These are phyloP conservation scores for Hypomesus transpacificus DNA, from an alignment of 2,113 vertebrate genomes.

Conservation along the genomic window DNA sequence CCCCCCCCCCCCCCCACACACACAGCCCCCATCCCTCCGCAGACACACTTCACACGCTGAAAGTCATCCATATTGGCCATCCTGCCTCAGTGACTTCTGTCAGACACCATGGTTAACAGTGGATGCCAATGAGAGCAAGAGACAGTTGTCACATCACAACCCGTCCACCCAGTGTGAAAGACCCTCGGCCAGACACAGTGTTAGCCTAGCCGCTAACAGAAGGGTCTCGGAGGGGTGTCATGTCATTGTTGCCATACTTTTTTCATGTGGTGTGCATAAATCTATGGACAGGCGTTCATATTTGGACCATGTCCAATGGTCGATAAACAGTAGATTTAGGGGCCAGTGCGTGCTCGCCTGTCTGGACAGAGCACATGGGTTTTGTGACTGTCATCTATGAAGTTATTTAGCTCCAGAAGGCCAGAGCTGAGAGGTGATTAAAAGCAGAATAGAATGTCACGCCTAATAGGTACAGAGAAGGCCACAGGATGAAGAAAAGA, in stretches of 20 bases:
- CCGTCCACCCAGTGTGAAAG: background rate
- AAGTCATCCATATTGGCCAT: conserved; percentile 39
- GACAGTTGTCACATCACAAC: conserved; percentile 2
- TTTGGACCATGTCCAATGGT: too few species aligned
- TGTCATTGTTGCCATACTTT: too few species aligned
- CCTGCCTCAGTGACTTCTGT: conserved; percentile 31
- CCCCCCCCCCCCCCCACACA: conserved; percentile 27
- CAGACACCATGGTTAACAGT: background rate
- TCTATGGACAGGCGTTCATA: too few species aligned
- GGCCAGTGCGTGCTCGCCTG: background rate
- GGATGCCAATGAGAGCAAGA: background rate
- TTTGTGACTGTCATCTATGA: conserved; percentile 52
- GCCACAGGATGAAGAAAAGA: conserved; percentile 47
- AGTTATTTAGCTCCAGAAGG: conserved; percentile 62
- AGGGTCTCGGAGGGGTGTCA: too few species aligned
- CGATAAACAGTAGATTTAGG: too few species aligned
- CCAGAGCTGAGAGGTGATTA: conserved; percentile 65
- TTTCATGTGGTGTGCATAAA: too few species aligned
- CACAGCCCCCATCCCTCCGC: conserved; percentile 7
- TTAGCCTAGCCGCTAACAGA: background rate
- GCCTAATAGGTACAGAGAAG: conserved; percentile 68
- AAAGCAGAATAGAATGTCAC: conserved; percentile 72
- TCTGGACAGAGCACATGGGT: conserved; percentile 42
- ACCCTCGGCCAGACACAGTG: background rate
- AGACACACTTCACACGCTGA: conserved; percentile 13